phyloP scores from a whole-genome alignment of 2,888 invertebrate species.

The Sesia apiformis region DNA sequence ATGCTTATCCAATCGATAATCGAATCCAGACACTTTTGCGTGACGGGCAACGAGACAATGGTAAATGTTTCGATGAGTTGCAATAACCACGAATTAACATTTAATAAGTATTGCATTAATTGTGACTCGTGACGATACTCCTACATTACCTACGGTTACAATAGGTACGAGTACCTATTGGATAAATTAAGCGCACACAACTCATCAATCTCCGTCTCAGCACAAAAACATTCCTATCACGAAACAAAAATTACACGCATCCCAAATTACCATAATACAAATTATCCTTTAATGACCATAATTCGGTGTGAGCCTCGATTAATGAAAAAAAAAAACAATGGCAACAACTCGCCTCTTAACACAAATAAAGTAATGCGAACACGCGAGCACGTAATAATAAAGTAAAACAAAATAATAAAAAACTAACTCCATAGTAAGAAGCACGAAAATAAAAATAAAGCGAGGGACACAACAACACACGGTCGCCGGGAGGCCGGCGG shows the following conservation, averaged over 20 bases:
- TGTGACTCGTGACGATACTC: too few species aligned
- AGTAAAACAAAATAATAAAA: constrained; percentile 42
- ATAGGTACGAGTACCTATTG: too few species aligned
- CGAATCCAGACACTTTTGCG: too few species aligned
- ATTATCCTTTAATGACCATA: constrained; percentile 74
- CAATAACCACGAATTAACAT: too few species aligned
- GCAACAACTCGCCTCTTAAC: constrained; percentile 66
- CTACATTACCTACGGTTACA: too few species aligned
- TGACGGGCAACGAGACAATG: too few species aligned
- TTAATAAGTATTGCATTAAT: too few species aligned
- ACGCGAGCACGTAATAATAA: constrained; percentile 70
- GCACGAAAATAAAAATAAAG: constrained; percentile 73
- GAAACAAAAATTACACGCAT: constrained; percentile 72
- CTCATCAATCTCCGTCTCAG: constrained; percentile 51
- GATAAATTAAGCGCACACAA: constrained; percentile 14
- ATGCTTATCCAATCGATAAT: too few species aligned
- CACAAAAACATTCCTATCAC: constrained; percentile 65
- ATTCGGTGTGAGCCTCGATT: constrained; percentile 69
- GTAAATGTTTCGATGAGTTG: too few species aligned
- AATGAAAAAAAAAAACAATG: constrained; percentile 53
- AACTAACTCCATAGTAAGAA: constrained; percentile 71
- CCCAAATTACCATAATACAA: constrained; percentile 73
- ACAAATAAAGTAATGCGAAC: constrained; percentile 69
- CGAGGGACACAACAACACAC: constrained; percentile 72
- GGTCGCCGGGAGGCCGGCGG: constrained; percentile 70